Evolutionary conservation across 2,888 invertebrate species (phyloP), one percentile per base, ranked within the genome.

Genomic region (Alloscopus bannaensis): DNA sequence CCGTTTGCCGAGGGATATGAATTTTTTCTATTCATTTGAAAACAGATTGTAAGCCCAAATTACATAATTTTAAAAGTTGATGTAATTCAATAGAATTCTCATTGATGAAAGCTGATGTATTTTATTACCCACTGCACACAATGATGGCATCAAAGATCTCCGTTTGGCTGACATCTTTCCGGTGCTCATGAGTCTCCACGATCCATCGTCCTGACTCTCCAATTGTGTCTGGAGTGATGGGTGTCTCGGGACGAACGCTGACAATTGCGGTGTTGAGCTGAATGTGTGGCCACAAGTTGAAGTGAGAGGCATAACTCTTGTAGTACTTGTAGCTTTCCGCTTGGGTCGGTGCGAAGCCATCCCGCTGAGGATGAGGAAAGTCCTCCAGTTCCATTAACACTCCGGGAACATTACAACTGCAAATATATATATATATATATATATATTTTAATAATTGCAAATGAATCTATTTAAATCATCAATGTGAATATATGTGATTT

Each of bases 331-430:
- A 20, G 24, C 40, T 42, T 18, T 36, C 18, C 16, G 13, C 16
- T 22, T 64, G 64, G 3, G 42, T 40, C 3, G 31, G 31, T 22
- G 22, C 40, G 3, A 42, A 42, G 36, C 13, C 6, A 6, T 36
- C 13, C 8, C 13, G 2, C 22, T 24, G n/a, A 16, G 55, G 22
- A 16, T 64, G 64, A 3, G 11, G 29, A 22, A 64, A 64, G 29
- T 64, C 64, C 8, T 20, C n/a, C 18, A 64, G 42, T 42, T 64
- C 42, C 64, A 64, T n/a, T 22, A 64, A 24, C 8, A 26, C 42
- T 16, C 42, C 20, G 6, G 64, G 64, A 2, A 42, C 2, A n/a
- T 64, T 64, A 4, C 11, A 42, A 2, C 64, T 64, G 6, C 6
- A 20, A 3, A 31, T 31, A 60, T 29, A 60, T 6, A 64, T 16